A percentile compares a stretch with the other conserved stretches of the same genome.
Evolutionary conservation across 2,797 vertebrate genomes (phyloP).

Genomic region (Typhlichthys subterraneus): DNA sequence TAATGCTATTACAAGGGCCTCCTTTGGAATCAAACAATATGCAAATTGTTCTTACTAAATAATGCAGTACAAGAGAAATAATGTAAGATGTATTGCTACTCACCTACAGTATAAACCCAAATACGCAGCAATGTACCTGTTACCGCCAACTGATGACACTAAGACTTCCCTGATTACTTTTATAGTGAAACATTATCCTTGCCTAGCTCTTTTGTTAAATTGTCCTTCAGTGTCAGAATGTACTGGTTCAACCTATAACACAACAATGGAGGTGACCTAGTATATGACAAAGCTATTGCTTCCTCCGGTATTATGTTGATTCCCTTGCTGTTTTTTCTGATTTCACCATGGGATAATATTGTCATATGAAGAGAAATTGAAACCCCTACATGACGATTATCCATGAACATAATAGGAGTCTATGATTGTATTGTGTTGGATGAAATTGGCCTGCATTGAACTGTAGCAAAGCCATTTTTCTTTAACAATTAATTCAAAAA

Average conservation of each 20-base stretch:
- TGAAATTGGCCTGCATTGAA: too few relatives aligned
- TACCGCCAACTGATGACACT: constrained; percentile 40
- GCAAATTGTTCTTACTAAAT: not conserved
- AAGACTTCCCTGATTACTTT: constrained; percentile 42
- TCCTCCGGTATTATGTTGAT: constrained; percentile 40
- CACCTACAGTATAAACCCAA: constrained; percentile 34
- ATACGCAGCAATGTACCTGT: constrained; percentile 17
- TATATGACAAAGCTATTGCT: constrained; percentile 63
- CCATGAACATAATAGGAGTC: too few relatives aligned
- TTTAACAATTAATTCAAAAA: too few relatives aligned
- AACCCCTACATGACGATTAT: constrained; percentile 26
- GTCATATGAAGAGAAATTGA: constrained; percentile 36
- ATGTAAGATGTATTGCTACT: constrained; percentile 12
- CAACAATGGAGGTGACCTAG: constrained; percentile 73
- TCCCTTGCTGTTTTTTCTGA: constrained; percentile 30
- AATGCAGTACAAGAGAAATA: not conserved
- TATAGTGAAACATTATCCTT: constrained; percentile 68
- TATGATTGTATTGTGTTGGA: too few relatives aligned
- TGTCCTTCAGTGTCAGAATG: constrained; percentile 53
- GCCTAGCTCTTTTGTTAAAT: constrained; percentile 53
- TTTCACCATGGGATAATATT: constrained; percentile 29
- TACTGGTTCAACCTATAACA: constrained; percentile 38
- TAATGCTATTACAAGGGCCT: too few relatives aligned
- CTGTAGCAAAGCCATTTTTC: too few relatives aligned
- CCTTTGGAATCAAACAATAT: too few relatives aligned